Evolutionary conservation across 2,888 invertebrate genomes (phyloP).

Genomic region (Cancer borealis): DNA sequence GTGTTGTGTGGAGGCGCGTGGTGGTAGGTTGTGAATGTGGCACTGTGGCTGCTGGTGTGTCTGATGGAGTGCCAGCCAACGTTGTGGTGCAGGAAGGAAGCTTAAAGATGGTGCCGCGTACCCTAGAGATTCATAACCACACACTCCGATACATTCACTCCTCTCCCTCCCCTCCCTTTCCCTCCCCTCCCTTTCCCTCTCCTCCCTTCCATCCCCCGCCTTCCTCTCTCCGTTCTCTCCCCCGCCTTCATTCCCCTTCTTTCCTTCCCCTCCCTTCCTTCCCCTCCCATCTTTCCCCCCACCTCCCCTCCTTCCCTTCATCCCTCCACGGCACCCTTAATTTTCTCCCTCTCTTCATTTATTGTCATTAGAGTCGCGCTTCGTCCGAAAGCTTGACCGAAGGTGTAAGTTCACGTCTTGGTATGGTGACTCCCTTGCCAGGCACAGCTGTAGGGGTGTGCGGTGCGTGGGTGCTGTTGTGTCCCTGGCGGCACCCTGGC

Average conservation of each 20-base stretch:
- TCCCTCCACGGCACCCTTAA: not conserved
- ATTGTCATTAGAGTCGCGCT: not conserved
- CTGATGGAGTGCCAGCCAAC: not conserved
- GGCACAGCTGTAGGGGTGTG: not conserved
- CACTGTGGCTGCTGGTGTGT: not conserved
- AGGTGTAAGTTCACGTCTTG: not conserved
- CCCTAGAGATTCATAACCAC: slow-evolving; percentile 15
- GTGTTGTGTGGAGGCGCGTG: not conserved
- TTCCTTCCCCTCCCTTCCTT: not conserved
- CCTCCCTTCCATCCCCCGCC: slow-evolving; percentile 5
- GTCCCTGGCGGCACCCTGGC: slow-evolving; percentile 34
- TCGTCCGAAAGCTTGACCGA: not conserved
- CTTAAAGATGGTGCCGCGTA: not conserved
- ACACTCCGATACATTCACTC: not conserved
- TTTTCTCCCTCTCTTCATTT: not conserved
- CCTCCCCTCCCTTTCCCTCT: not conserved
- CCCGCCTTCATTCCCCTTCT: not conserved
- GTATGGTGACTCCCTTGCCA: not conserved
- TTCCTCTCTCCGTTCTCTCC: not conserved
- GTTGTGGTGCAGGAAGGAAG: not conserved
- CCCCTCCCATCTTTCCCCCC: not conserved
- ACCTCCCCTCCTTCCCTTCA: not conserved
- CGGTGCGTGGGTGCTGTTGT: slow-evolving; percentile 13
- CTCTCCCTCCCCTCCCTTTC: not conserved
- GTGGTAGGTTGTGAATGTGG: not conserved